phyloP scores from a whole-genome alignment of 2,797 vertebrate genomes.

The Pseudopleuronectes americanus region DNA sequence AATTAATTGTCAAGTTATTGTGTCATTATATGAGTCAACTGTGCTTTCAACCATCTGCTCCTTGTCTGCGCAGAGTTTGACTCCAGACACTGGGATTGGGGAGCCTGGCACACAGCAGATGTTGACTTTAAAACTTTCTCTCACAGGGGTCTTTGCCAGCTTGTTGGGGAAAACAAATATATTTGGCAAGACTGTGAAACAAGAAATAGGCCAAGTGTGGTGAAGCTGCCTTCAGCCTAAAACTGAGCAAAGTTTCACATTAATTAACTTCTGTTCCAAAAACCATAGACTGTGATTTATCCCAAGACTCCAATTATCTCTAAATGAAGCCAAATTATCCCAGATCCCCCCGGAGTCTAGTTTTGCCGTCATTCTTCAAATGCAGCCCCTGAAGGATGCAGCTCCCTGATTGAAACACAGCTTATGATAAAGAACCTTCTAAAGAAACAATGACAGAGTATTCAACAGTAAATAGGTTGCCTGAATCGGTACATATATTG shows the following conservation, averaged over 20 bases:
- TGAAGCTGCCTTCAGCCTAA: neutral
- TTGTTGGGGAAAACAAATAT: neutral
- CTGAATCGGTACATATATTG: neutral
- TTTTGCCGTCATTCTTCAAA: too few species aligned
- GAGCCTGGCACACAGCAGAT: neutral
- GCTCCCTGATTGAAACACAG: neutral
- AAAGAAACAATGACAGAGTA: too few species aligned
- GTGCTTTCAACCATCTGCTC: conserved; percentile 44
- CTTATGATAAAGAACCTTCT: neutral
- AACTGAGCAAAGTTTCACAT: neutral
- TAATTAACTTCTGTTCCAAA: neutral
- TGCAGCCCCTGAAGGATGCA: too few species aligned
- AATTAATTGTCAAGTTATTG: conserved; percentile 21
- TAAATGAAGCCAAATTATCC: too few species aligned
- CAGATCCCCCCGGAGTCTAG: too few species aligned
- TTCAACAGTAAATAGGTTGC: too few species aligned
- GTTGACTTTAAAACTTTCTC: neutral
- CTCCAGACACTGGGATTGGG: neutral
- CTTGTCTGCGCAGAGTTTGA: conserved; percentile 8
- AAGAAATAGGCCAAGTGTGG: neutral
- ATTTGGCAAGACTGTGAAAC: neutral
- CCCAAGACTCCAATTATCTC: too few species aligned
- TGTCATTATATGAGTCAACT: conserved; percentile 26
- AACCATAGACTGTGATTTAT: neutral
- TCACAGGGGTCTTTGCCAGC: neutral